These are phyloP conservation scores for Drepanosiphum platanoidis DNA, from an alignment of 2,888 invertebrate genomes.

Conservation along the genomic window DNA sequence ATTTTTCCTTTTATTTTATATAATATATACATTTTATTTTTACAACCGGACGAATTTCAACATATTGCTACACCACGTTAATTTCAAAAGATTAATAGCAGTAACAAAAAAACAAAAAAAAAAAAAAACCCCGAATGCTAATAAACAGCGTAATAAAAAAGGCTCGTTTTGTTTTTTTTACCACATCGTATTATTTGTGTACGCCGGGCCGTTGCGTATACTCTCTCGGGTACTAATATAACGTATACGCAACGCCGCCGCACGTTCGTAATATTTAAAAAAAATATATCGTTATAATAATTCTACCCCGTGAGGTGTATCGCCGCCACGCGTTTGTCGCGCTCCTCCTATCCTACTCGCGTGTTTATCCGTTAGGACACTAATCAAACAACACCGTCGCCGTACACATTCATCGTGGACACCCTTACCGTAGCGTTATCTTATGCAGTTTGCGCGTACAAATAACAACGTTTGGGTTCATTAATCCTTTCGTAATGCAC, in stretches of 20 bases:
- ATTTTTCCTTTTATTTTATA: not conserved
- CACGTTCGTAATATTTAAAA: not conserved
- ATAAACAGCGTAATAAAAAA: not conserved
- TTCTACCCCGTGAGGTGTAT: not conserved
- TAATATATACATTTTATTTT: not conserved
- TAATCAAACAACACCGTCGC: constrained; percentile 40
- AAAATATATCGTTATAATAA: not conserved
- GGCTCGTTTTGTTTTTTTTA: too few relatives aligned
- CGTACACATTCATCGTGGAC: not conserved
- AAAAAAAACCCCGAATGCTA: not conserved
- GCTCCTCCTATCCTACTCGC: too few relatives aligned
- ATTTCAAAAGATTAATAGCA: not conserved
- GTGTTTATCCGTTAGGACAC: not conserved
- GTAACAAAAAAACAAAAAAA: not conserved
- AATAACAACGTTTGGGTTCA: constrained; percentile 31
- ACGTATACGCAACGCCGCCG: too few relatives aligned
- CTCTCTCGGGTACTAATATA: too few relatives aligned
- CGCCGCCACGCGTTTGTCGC: too few relatives aligned
- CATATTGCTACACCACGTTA: not conserved
- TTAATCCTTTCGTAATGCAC: constrained; percentile 52
- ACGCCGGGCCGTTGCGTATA: too few relatives aligned
- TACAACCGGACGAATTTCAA: not conserved
- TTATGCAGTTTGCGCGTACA: constrained; percentile 35
- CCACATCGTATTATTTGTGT: too few relatives aligned
- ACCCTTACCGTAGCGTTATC: constrained; percentile 6